Evolutionary conservation across 2,888 invertebrate genomes (phyloP), one percentile per base, ranked within the genome.

Genomic region (Chaetogeoica ovagalla): DNA sequence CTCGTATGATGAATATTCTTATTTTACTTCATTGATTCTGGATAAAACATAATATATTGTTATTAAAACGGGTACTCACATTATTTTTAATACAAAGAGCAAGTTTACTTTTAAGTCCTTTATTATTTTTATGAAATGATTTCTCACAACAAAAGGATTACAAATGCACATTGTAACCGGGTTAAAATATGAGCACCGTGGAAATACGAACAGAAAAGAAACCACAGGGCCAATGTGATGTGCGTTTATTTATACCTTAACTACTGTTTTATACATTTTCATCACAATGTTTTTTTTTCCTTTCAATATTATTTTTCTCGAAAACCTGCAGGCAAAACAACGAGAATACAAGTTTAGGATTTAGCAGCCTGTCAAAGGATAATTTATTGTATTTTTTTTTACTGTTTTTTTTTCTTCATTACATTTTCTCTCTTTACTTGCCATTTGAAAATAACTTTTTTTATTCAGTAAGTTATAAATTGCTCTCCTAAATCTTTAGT

Each of bases 321-420:
- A 77, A 77, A 77, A 77, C 60, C 77, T 66, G 62, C 62, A 30
- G 77, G 60, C 77, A 55, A 68, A 77, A 77, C 52, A 69, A 60
- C 77, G 55, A 71, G 39, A 69, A 52, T 63, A 71, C 62, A 70
- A 70, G 70, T 79, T 70, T 70, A 70, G 70, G 77, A 79, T 79
- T 79, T 70, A 70, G 70, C 70, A 71, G 37, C 62, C 70, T 70
- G 70, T 79, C 70, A 79, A 70, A 79, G 70, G 63, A 70, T 79
- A 79, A 79, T 79, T 79, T 79, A 79, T 79, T 39, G 77, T 62
- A 52, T 62, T 70, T 70, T 75, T 60, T 75, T 73, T 68, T 62
- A 52, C 55, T 70, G 63, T 75, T 60, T 75, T 73, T 68, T 68
- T 55, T 63, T 65, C 55, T 75, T 75, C 73, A 74, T 74, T 74